phyloP scores from a whole-genome alignment of 2,113 vertebrate genomes.

The Reinhardtius hippoglossoides region DNA sequence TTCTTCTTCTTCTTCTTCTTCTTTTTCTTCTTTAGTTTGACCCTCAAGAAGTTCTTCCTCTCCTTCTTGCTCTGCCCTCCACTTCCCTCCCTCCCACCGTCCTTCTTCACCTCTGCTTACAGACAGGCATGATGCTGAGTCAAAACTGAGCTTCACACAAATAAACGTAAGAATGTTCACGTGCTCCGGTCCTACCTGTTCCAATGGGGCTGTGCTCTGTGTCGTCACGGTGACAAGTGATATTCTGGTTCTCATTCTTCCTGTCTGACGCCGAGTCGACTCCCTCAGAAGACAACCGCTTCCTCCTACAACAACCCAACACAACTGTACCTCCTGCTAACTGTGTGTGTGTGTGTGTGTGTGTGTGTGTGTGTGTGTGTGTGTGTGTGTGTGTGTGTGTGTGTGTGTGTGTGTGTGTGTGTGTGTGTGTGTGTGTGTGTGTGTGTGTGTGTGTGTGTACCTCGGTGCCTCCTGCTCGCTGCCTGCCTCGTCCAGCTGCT shows the following conservation, averaged over 20 bases:
- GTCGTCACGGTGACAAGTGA: conserved; percentile 68
- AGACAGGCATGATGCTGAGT: neutral
- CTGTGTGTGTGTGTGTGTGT: neutral
- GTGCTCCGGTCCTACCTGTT: conserved; percentile 74
- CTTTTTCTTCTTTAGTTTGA: conserved; percentile 94
- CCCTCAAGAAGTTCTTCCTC: conserved; percentile 85
- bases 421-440: neutral
- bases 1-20: conserved; percentile 91
- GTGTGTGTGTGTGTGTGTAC: conserved; percentile 12
- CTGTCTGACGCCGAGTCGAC: conserved; percentile 74
- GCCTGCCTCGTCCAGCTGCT: conserved; percentile 84
- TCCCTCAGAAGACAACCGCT: conserved; percentile 81
- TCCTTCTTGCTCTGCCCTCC: conserved; percentile 81
- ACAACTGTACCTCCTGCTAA: neutral
- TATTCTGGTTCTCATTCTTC: conserved; percentile 78
- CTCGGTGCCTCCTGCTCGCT: conserved; percentile 76
- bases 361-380: neutral
- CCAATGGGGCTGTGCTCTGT: conserved; percentile 60
- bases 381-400: neutral
- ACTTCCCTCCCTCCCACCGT: conserved; percentile 83
- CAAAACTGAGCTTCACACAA: neutral
- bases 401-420: neutral
- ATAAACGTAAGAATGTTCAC: neutral
- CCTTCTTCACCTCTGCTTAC: conserved; percentile 80
- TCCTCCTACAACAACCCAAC: conserved; percentile 74